Base-by-base conservation (phyloP, 2,888 invertebrate species). In the Anticlea derivata region DNA sequence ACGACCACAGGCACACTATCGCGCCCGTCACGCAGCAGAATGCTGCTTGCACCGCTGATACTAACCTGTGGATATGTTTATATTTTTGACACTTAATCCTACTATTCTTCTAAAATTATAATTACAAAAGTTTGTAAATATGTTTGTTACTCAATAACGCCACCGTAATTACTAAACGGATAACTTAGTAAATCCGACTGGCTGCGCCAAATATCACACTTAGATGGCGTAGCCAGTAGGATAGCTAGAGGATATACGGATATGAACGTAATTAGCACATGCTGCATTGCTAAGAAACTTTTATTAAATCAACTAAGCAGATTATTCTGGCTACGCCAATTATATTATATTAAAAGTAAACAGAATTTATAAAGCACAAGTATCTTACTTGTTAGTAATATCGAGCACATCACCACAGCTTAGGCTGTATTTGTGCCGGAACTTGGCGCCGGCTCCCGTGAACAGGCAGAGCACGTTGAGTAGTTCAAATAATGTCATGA, bases 311-410 rank as follows among this genome's bases (percentile, higher is more conserved):
- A n/a, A n/a, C n/a, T n/a, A n/a, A n/a, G n/a, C n/a, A n/a, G n/a
- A n/a, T n/a, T n/a, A n/a, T n/a, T n/a, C n/a, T n/a, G n/a, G n/a
- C n/a, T n/a, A n/a, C n/a, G n/a, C n/a, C n/a, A n/a, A n/a, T n/a
- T n/a, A n/a, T n/a, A n/a, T n/a, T n/a, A n/a, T n/a, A n/a, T n/a
- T n/a, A n/a, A n/a, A n/a, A n/a, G n/a, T n/a, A n/a, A n/a, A n/a
- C n/a, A n/a, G n/a, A 4, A 30, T 30, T 8, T 2, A 43, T 10
- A 33, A 24, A 26, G 10, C 1, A 40, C 22, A 0, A 26, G 20
- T 1, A 31, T 91, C 93, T 89, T 70, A 95, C 95, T 95, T 95
- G 86, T 95, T 95, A 39, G 92, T 94, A 60, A 95, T 94, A 73
- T 95, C 95, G 63, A 94, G 88, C 35, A 95, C 93, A 66, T 95